phyloP scores from a whole-genome alignment of 2,113 vertebrate species.

The Alosa alosa region DNA sequence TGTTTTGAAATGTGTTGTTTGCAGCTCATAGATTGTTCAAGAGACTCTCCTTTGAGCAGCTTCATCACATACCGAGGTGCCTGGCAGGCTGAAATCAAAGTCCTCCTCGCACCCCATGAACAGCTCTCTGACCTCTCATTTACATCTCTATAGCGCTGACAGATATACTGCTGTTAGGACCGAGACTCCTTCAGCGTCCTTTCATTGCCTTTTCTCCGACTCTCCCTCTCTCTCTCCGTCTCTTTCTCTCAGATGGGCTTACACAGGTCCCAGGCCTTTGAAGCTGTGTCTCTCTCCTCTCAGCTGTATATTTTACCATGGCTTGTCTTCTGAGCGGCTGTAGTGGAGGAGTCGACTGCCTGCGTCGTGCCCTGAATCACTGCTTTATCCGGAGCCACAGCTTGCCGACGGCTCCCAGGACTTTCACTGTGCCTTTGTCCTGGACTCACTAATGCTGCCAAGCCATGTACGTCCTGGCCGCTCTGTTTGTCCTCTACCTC shows the following conservation, averaged over 20 bases:
- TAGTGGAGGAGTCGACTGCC: slow-evolving; percentile 50
- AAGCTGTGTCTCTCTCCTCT: slow-evolving; percentile 48
- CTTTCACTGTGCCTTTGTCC: not conserved
- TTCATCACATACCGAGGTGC: not conserved
- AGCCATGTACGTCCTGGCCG: slow-evolving; percentile 56
- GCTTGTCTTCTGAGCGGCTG: slow-evolving; percentile 58
- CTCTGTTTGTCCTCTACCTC: slow-evolving; percentile 56
- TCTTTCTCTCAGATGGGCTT: slow-evolving; percentile 42
- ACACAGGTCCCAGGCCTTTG: slow-evolving; percentile 32
- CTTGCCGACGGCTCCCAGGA: not conserved
- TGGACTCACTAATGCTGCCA: not conserved
- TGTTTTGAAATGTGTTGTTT: not conserved
- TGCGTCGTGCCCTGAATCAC: slow-evolving; percentile 2
- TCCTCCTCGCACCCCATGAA: slow-evolving; percentile 4
- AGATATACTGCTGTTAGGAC: slow-evolving; percentile 40
- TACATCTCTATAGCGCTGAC: slow-evolving; percentile 43
- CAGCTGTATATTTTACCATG: slow-evolving; percentile 65
- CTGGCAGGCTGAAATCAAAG: not conserved
- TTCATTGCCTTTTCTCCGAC: not conserved
- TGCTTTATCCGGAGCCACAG: not conserved
- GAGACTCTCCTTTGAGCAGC: not conserved
- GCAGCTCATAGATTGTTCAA: not conserved
- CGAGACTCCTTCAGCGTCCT: slow-evolving; percentile 13
- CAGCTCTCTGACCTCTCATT: slow-evolving; percentile 33
- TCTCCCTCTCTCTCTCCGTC: not conserved